Conservation (phyloP, 2,113 vertebrate genomes). For the Ceyx cyanopectus region DNA sequence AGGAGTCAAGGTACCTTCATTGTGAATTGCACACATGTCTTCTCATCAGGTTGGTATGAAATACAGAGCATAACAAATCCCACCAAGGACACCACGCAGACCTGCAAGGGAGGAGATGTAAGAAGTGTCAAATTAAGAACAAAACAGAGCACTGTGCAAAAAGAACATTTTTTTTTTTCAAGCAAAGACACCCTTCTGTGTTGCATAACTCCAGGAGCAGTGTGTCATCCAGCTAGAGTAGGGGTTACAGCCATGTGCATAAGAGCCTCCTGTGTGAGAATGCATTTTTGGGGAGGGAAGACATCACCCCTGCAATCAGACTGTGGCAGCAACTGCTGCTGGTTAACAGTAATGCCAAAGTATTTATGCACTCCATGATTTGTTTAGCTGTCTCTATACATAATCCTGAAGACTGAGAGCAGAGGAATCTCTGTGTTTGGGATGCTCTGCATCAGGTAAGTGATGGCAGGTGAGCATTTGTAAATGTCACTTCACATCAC, state of each 20-base stretch:
- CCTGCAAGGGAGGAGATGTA: constrained; percentile 72
- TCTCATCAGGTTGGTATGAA: constrained; percentile 90
- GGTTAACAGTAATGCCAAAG: not conserved
- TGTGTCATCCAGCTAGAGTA: not conserved
- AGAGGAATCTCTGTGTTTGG: not conserved
- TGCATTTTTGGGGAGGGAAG: not conserved
- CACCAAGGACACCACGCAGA: constrained; percentile 88
- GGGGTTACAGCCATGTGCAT: not conserved
- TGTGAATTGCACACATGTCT: constrained; percentile 86
- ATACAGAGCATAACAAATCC: constrained; percentile 91
- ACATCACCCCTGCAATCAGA: not conserved
- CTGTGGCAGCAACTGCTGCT: not conserved
- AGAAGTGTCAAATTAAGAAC: not conserved
- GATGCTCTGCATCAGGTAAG: not conserved
- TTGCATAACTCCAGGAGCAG: not conserved
- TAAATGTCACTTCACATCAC: not conserved
- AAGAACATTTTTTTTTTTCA: not conserved
- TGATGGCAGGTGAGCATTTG: accelerated
- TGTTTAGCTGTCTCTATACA: not conserved
- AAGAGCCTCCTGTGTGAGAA: not conserved
- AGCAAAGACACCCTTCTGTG: not conserved
- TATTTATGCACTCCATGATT: not conserved
- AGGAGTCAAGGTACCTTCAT: constrained; percentile 83
- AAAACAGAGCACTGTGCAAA: not conserved
- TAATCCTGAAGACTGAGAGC: not conserved